Conservation (phyloP, 2,888 invertebrate species). For the Trachelus tabidus region DNA sequence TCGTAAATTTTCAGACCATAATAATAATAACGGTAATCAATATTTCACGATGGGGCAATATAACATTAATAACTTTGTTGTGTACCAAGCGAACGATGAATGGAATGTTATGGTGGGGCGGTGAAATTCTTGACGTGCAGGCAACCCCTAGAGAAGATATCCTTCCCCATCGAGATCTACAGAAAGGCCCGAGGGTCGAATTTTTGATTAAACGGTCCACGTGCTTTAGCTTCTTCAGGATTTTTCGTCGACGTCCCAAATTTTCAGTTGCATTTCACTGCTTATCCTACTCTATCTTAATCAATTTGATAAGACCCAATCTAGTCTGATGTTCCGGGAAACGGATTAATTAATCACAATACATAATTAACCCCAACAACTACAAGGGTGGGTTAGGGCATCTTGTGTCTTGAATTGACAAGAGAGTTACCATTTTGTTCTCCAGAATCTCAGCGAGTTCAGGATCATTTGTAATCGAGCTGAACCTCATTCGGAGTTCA, state of each 20-base stretch:
- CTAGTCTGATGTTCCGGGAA: neutral
- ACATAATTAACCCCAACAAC: neutral
- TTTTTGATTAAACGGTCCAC: constrained; percentile 22
- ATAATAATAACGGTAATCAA: neutral
- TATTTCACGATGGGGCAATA: constrained; percentile 14
- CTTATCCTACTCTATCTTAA: neutral
- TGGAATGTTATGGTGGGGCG: constrained; percentile 35
- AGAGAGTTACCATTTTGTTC: neutral
- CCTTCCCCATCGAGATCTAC: constrained; percentile 13
- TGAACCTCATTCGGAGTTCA: neutral
- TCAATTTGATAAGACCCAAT: neutral
- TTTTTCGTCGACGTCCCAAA: neutral
- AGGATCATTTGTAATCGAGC: neutral
- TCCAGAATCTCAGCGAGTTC: neutral
- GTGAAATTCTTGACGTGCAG: constrained; percentile 28
- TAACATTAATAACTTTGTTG: constrained; percentile 24
- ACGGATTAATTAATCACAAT: neutral
- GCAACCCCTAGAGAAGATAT: constrained; percentile 23
- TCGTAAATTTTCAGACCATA: neutral
- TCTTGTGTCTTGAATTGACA: neutral
- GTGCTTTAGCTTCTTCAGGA: neutral
- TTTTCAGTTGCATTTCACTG: neutral
- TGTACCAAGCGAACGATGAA: constrained; percentile 26
- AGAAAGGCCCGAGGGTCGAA: constrained; percentile 22
- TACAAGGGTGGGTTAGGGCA: neutral